Evolutionary conservation across 1,140 invertebrate genomes (phyloP), one percentile per base, ranked within the genome.

Genomic region (Gryllus bimaculatus): DNA sequence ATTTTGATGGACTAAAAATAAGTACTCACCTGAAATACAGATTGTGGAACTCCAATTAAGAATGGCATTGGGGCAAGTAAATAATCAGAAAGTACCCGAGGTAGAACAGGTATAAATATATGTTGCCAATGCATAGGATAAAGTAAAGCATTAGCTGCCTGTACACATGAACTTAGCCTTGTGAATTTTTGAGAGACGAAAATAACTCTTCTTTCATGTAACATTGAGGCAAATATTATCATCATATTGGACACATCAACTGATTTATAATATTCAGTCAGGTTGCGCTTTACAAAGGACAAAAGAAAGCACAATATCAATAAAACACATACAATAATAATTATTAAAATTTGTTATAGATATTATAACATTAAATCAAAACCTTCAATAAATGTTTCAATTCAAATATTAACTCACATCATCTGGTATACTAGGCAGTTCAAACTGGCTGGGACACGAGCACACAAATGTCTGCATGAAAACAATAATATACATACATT

Each of bases 51-150:
- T 77, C 97, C 97, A 84, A 98, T 97, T 12, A 98, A 87, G 88
- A 95, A 98, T 79, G 96, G 96, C 95, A 98, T 98, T 0, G 96
- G 96, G 8, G 96, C 96, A 82, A 93, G 88, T 81, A 98, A 88
- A 88, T 98, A 98, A 86, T 98, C 96, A 79, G 94, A 91, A 54
- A 98, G 89, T 82, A 92, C 91, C 82, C 91, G 88, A 20, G 97
- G 96, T 81, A 99, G 85, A 81, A 98, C 93, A 48, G 97, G 96
- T 85, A 99, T 98, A 84, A 95, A 98, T 83, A 99, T 96, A 84
- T 98, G 96, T 85, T 99, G 97, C 97, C 97, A 99, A 81, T 93
- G 93, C 96, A 99, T 98, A 7, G 97, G 97, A 87, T 98, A 98
- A 48, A 99, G 90, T 48, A 98, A 90, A 79, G 94, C 91, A 85